A percentile compares a stretch with the other conserved stretches of the same genome.
Evolutionary conservation across 1,140 invertebrate species (phyloP).

Genomic region (Pemphigus obesinymphae): DNA sequence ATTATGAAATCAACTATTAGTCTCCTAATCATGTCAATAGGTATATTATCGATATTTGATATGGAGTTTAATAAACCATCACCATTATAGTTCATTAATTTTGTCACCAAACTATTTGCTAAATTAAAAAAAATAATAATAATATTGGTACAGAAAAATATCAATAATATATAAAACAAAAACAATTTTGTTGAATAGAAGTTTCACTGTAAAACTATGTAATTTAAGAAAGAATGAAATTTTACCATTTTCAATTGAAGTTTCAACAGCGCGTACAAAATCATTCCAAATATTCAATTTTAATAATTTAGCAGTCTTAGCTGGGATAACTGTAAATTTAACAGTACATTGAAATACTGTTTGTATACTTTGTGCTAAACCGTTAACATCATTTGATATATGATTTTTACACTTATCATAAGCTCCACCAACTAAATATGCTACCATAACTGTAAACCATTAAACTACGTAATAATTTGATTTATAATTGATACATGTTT

Average conservation of each 20-base stretch:
- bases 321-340: slow-evolving; percentile 63
- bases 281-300: slow-evolving; percentile 66
- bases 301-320: slow-evolving; percentile 59
- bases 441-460: slow-evolving; percentile 60
- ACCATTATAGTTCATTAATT: not conserved
- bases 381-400: slow-evolving; percentile 52
- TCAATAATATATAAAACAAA: too few relatives aligned
- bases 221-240: not conserved
- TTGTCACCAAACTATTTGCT: slow-evolving; percentile 30
- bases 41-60: slow-evolving; percentile 55
- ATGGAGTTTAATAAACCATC: slow-evolving; percentile 36
- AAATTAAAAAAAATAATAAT: not conserved
- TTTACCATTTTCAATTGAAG: slow-evolving; percentile 55
- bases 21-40: slow-evolving; percentile 58
- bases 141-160: not conserved
- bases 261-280: slow-evolving; percentile 63
- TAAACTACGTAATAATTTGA: not conserved
- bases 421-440: slow-evolving; percentile 61
- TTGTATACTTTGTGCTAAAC: slow-evolving; percentile 63
- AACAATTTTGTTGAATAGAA: not conserved
- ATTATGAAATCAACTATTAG: slow-evolving; percentile 80
- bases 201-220: not conserved
- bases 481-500: too few relatives aligned
- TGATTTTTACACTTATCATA: slow-evolving; percentile 50
- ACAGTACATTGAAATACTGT: slow-evolving; percentile 69